Evolutionary conservation across 1,140 invertebrate genomes (phyloP).

Genomic region (Drosophila tristis): DNA sequence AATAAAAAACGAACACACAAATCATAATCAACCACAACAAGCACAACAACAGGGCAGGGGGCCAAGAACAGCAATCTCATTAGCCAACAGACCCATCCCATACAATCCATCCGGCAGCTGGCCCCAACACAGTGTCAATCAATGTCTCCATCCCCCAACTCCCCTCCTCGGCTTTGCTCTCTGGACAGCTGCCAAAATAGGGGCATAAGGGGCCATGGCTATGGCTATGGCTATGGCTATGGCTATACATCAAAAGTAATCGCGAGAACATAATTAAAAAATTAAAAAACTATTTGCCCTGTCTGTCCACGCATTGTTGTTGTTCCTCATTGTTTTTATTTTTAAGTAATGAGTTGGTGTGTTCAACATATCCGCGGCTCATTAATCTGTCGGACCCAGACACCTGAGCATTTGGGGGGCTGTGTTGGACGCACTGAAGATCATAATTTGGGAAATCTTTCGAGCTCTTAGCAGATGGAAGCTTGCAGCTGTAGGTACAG

Average conservation of each 20-base stretch:
- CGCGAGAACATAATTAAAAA: constrained; percentile 47
- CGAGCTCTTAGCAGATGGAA: no score
- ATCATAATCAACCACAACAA: constrained; percentile 14
- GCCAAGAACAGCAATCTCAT: constrained; percentile 39
- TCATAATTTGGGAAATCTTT: constrained; percentile 2
- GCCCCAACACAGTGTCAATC: constrained; percentile 69
- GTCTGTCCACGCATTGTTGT: constrained; percentile 22
- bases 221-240: no score
- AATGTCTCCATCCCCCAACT: constrained; percentile 28
- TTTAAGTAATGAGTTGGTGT: constrained; percentile 6
- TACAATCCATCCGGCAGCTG: constrained; percentile 66
- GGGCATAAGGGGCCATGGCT: no score
- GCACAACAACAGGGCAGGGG: not conserved
- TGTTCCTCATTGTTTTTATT: constrained; percentile 1
- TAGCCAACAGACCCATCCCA: constrained; percentile 17
- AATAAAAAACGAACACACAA: constrained; percentile 30
- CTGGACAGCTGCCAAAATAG: constrained; percentile 38
- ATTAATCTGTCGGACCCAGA: constrained; percentile 15
- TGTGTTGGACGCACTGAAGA: not conserved
- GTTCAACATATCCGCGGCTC: constrained; percentile 2
- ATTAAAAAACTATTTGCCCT: constrained; percentile 25
- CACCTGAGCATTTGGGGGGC: constrained; percentile 7
- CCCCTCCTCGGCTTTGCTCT: not conserved
- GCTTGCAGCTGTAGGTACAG: no score
- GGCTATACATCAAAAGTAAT: no score